Evolutionary conservation across 2,113 vertebrate species (phyloP), one percentile per base, ranked within the genome.

Genomic region (Mohoua ochrocephala): DNA sequence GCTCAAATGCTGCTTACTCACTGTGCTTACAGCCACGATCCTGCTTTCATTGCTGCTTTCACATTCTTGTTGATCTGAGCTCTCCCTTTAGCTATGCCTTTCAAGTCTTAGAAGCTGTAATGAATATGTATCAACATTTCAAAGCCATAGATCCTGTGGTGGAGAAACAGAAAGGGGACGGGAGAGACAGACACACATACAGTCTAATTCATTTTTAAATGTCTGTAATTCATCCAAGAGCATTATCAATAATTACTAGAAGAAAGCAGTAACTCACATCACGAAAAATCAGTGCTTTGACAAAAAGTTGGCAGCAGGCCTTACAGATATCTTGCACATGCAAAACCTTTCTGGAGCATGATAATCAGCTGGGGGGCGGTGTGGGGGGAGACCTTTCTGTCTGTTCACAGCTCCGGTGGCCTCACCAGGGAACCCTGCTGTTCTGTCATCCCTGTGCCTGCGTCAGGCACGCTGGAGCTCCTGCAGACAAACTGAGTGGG

Each of bases 101-200:
- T 95, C 89, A 94, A 87, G 86, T 95, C 42, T 7, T 41, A 94
- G 96, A 70, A 93, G 69, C 65, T 84, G 92, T 92, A 90, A 97
- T 97, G 93, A 97, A 97, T 96, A 96, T 91, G 89, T 96, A 97
- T 96, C 95, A 95, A 79, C 83, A 90, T 95, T 97, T 96, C 94
- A 97, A 95, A 97, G 93, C 84, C 57, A 16, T 64, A 85, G 92
- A 95, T 94, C 89, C 91, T 69, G 80, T 87, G 80, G 90, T 81
- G 90, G 84, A 45, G 84, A 89, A 93, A 89, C 53, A 88, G 84
- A 95, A 92, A 89, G n/a, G 79, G 80, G 47, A 80, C 0, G 2
- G 52, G 35, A 78, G 69, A 84, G 88, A 96, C 87, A 96, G 87
- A 92, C 93, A 92, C 75, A 92, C 71, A 83, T 86, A 95, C 73